Conservation (phyloP, 92 coral and sea anemone genomes). For the Phenganax subtilis region DNA sequence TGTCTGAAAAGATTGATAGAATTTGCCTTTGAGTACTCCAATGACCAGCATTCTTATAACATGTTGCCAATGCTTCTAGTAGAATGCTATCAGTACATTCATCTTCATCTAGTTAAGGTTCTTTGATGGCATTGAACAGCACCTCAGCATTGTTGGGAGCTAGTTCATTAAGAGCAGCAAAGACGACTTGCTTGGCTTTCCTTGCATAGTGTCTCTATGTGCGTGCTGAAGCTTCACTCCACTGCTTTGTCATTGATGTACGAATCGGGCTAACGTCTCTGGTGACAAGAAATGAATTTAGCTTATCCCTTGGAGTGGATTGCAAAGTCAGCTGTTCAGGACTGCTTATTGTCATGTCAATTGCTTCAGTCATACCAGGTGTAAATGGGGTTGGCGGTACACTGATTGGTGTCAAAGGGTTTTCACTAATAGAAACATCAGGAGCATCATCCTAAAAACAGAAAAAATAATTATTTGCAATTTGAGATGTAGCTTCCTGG, state of each 20-base stretch:
- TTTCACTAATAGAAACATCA: neutral
- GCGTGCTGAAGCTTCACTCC: slow-evolving; percentile 49
- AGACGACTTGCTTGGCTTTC: slow-evolving; percentile 51
- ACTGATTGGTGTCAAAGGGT: neutral
- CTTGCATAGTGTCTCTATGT: slow-evolving; percentile 44
- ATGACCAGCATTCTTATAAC: slow-evolving; percentile 51
- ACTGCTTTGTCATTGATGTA: slow-evolving; percentile 33
- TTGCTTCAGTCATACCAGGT: slow-evolving; percentile 6
- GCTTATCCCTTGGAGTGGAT: slow-evolving; percentile 32
- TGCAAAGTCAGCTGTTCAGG: slow-evolving; percentile 2
- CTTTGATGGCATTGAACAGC: slow-evolving; percentile 41
- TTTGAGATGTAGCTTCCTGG: neutral
- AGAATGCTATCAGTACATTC: slow-evolving; percentile 32
- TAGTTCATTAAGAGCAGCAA: slow-evolving; percentile 42
- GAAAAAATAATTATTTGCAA: neutral
- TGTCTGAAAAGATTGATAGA: slow-evolving; percentile 50
- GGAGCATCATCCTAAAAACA: slow-evolving; percentile 9
- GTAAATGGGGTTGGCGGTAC: slow-evolving; percentile 11
- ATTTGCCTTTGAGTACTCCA: slow-evolving; percentile 48
- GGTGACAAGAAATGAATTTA: slow-evolving; percentile 48
- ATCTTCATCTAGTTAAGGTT: slow-evolving; percentile 26
- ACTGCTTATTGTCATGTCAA: slow-evolving; percentile 1
- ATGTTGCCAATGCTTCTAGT: slow-evolving; percentile 46
- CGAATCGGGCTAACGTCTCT: slow-evolving; percentile 53
- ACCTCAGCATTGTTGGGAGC: slow-evolving; percentile 43